These are phyloP conservation scores for Noturus placidus DNA, from an alignment of 2,113 vertebrate species.

Conservation along the genomic window DNA sequence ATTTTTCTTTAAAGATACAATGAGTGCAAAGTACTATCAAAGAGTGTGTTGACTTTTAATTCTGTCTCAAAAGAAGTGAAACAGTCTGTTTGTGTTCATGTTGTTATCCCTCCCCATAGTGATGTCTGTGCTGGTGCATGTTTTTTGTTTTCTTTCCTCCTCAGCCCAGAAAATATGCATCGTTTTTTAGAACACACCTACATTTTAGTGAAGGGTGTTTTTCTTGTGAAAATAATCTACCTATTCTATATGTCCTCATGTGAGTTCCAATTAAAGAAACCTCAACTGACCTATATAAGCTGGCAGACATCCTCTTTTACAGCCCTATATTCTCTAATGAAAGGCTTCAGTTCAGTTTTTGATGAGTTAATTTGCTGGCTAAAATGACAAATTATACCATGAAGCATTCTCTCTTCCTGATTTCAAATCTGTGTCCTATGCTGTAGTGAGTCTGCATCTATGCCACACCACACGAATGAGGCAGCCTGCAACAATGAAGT, in stretches of 20 bases:
- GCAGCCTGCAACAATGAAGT: background rate
- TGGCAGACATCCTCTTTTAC: background rate
- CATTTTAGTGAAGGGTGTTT: background rate
- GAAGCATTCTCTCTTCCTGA: background rate
- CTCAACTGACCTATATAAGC: background rate
- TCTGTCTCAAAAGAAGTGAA: background rate
- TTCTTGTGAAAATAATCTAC: background rate
- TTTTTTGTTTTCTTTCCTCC: background rate
- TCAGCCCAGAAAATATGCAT: background rate
- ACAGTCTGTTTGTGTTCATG: background rate
- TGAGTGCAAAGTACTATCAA: background rate
- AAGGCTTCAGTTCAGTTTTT: background rate
- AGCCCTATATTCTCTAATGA: background rate
- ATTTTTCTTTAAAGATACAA: background rate
- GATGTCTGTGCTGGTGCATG: background rate
- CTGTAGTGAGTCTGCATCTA: background rate
- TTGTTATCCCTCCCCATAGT: background rate
- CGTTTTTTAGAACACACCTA: background rate
- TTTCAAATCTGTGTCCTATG: background rate
- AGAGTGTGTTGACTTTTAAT: background rate
- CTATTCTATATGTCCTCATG: background rate
- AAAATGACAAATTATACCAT: background rate
- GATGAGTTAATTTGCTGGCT: background rate
- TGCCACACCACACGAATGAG: background rate
- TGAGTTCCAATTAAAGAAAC: background rate